Base-by-base conservation (phyloP, 2,888 invertebrate species). In the Cheilosia vulpina region DNA sequence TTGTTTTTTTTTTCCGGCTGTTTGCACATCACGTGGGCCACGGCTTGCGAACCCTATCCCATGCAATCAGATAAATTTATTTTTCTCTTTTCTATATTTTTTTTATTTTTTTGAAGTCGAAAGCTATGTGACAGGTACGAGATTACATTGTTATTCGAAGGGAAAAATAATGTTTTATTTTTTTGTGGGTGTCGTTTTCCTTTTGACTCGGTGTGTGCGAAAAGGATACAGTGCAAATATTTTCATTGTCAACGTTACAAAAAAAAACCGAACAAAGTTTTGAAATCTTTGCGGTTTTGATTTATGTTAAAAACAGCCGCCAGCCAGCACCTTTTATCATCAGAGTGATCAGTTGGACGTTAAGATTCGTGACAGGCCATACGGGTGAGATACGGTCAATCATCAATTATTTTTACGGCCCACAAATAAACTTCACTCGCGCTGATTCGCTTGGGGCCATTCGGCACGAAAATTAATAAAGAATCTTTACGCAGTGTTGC, bases 41-140 rank as follows among this genome's bases (percentile, higher is more conserved):
- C 41, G 53, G 65, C 65, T 53, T 65, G 60, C 45, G 52, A 58
- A 31, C 58, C 19, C 71, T 21, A 21, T 47, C 73, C 17, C 65
- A 45, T 80, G 50, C 68, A 75, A 81, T 81, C 73, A 73, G 73
- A 68, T 80, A 80, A 68, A 80, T 68, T 73, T 73, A 71, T 45
- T 62, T 57, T 69, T 38, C 62, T 24, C 45, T 27, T 27, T 58
- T 38, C 38, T 41, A 5, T 0, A 27, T 52, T 41, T 60, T 47
- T n/a, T 58, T 19, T 63, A n/a, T 63, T 65, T 50, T 79, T 58
- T 72, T 41, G 38, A n/a, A 65, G 62, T 78, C 50, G 63, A 73
- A 72, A 75, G 53, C 63, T 21, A 73, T 62, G 68, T 81, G 75
- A 75, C 80, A 81, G 80, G 75, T 73, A 72, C 72, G 34, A 68